Evolutionary conservation across 2,113 vertebrate species (phyloP), one percentile per base, ranked within the genome.

Genomic region (Corythaixoides concolor): DNA sequence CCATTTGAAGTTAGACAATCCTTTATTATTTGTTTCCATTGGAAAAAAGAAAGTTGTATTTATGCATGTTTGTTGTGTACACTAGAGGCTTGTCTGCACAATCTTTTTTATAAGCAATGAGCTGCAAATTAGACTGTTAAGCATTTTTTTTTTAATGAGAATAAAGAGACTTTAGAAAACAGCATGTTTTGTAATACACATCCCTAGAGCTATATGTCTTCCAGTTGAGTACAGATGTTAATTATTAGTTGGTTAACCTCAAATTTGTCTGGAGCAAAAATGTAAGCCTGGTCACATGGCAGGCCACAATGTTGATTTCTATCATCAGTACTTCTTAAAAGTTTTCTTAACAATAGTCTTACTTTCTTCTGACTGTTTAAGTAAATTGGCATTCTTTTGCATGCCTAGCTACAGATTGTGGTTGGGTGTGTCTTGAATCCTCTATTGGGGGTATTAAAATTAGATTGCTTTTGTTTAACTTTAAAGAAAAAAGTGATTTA

Each of bases 231-330:
- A 76, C 86, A 95, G 85, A 89, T 97, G 90, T 96, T 96, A 95
- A 96, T 97, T 97, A 94, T 94, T 96, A 94, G 88, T 94, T 9
- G 86, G 94, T 97, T 97, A 97, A 94, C 96, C 95, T 95, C 93
- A 94, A 49, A 90, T 60, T 95, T 95, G 89, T 84, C 66, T 89
- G 86, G 53, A 93, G 68, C 64, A 68, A 87, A 86, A 86, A 74
- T 81, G 53, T 85, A 94, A 92, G 75, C 56, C 52, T 88, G 47
- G 68, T 95, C 95, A 97, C 79, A 68, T 64, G 72, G 68, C 64
- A 84, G 59, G 41, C 92, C 59, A 62, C 50, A 56, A 50, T 62
- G 93, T 49, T 93, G 78, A 85, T 95, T 93, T 72, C 39, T 91
- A 81, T 92, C 88, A 55, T 58, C 68, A 90, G 52, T 74, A 33